Evolutionary conservation across 2,797 vertebrate species (phyloP).

Genomic region (Sorex maritimensis): DNA sequence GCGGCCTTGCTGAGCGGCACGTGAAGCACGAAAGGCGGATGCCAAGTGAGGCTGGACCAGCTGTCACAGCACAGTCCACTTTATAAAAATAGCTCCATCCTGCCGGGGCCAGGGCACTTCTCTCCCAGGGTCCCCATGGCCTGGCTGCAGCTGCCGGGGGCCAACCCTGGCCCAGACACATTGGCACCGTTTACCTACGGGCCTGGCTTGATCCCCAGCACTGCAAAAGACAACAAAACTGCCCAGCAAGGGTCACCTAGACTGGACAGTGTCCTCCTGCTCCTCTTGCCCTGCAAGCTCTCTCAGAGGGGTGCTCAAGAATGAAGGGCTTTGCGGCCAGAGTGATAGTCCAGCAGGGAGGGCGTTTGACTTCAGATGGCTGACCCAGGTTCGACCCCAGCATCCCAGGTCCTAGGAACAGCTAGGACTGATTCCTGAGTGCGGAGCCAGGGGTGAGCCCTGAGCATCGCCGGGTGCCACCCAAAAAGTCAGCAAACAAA

Average conservation of each 20-base stretch:
- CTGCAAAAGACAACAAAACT: background rate
- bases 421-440: too few species aligned
- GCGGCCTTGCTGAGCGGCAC: background rate
- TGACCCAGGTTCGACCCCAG: too few species aligned
- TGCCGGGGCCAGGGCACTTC: background rate
- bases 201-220: too few species aligned
- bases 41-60: background rate
- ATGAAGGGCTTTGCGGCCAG: background rate
- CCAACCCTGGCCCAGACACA: background rate
- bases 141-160: background rate
- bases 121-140: background rate
- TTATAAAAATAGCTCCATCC: constrained; percentile 26
- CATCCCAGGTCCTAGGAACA: too few species aligned
- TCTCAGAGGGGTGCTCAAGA: background rate
- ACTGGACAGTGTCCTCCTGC: background rate
- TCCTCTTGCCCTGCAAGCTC: background rate
- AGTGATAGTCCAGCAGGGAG: too few species aligned
- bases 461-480: too few species aligned
- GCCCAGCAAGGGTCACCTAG: background rate
- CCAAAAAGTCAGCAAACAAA: too few species aligned
- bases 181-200: background rate
- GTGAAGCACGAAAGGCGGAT: constrained; percentile 32
- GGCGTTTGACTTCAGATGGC: too few species aligned
- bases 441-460: too few species aligned
- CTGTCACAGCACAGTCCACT: background rate